Evolutionary conservation across 2,797 vertebrate species (phyloP), one percentile per base, ranked within the genome.

Genomic region (Manis javanica): DNA sequence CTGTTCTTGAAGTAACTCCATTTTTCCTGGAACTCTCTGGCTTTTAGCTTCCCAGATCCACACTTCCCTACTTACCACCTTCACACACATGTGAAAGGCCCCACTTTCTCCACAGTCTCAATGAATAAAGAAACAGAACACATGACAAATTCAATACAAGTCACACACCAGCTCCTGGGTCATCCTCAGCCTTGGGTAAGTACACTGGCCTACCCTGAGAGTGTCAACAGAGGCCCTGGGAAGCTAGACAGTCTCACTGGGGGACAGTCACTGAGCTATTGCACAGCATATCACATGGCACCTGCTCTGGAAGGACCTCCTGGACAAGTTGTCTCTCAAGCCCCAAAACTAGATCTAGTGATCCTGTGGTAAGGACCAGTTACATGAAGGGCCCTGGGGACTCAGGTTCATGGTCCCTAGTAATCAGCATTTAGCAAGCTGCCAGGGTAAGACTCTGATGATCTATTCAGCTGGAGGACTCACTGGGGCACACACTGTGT

Each of bases 401-500:
- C 42, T 77, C 4, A 23, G 26, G 34, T 10, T 23, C 71, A 24
- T 7, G 31, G 46, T 46, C 5, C 55, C 34, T 51, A 34, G 63
- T 42, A 14, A 23, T 8, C 51, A n/a, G 63, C 63, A 24, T 51
- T 51, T 18, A 21, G 19, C 23, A 15, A 64, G 49, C 31, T 7
- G 19, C n/a, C 16, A 2, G 42, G 46, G 57, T 15, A 39, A 78
- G 46, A n/a, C 13, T 15, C 26, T 39, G 77, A 74, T 8, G n/a
- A 5, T 42, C 31, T 7, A 6, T 21, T 31, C 29, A 24, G 87
- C 29, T 8, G 0, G 23, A 34, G 37, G 31, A 21, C 59, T 39
- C 71, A 19, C 7, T 0, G 16, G 7, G 26, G 18, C 1, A 14
- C 6, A 26, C 5, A 5, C 0, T 0, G 15, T 0, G 2, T 26